Percentiles rank a stretch among this genome's conserved stretches.
These are phyloP conservation scores for Boloria selene DNA, from an alignment of 2,888 invertebrate species.

Conservation along the genomic window DNA sequence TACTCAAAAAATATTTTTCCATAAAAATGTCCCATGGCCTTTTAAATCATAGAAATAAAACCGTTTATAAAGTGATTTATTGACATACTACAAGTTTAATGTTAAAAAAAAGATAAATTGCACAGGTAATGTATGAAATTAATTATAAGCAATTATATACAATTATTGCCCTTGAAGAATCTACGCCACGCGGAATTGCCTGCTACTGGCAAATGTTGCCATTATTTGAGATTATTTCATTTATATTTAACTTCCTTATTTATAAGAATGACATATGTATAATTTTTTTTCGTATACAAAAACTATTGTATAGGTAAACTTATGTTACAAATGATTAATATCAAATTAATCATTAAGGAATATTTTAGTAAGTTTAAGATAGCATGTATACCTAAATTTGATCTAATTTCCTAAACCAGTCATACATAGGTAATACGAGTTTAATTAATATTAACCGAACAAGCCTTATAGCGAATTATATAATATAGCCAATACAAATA, in stretches of 20 bases:
- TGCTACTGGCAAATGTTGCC: not conserved
- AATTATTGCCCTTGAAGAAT: not conserved
- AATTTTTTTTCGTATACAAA: too few species aligned
- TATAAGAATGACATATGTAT: not conserved
- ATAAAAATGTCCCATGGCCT: not conserved
- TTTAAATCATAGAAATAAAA: not conserved
- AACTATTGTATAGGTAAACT: too few species aligned
- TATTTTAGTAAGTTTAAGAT: too few species aligned
- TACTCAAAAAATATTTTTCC: not conserved
- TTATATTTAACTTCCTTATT: slow-evolving; percentile 7
- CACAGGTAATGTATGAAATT: slow-evolving; percentile 2
- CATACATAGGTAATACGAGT: too few species aligned
- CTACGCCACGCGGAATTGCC: slow-evolving; percentile 7
- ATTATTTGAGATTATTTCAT: slow-evolving; percentile 1
- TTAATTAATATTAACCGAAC: too few species aligned
- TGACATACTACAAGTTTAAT: slow-evolving; percentile 5
- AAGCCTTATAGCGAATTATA: too few species aligned
- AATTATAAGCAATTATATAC: slow-evolving; percentile 7
- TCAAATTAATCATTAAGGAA: too few species aligned
- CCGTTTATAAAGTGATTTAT: not conserved
- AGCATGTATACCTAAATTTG: too few species aligned
- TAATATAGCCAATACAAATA: too few species aligned
- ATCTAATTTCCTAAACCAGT: too few species aligned
- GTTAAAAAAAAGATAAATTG: not conserved
- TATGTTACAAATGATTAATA: too few species aligned